Conservation (phyloP, 2,113 vertebrate species). For the Brachypodius melanocephalos region DNA sequence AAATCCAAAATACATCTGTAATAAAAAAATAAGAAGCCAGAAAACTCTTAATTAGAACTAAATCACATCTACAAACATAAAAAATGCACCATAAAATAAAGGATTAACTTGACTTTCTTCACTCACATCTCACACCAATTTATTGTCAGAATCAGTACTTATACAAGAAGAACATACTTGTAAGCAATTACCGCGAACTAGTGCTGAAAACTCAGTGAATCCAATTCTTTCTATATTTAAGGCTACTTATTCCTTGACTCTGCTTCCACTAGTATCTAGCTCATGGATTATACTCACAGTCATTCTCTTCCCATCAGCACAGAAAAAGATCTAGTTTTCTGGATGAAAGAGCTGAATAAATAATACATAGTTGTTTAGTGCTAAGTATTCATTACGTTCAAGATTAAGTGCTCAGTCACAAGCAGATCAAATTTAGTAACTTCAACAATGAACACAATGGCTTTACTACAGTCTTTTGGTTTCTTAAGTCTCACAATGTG, state of each 20-base stretch:
- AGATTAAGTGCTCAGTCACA: conserved; percentile 35
- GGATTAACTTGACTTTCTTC: neutral
- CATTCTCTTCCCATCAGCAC: neutral
- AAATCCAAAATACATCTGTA: neutral
- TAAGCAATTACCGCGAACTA: neutral
- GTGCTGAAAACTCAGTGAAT: neutral
- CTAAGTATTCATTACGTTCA: conserved; percentile 37
- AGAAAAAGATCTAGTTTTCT: conserved; percentile 46
- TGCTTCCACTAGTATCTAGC: neutral
- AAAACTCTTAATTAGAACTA: neutral
- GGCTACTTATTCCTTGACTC: neutral
- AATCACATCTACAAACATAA: neutral
- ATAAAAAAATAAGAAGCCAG: neutral
- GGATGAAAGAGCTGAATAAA: conserved; percentile 62
- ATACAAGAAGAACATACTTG: neutral
- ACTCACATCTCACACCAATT: neutral
- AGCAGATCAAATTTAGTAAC: conserved; percentile 37
- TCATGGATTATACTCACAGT: neutral
- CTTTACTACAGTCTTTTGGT: neutral
- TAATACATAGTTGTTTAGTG: conserved; percentile 28
- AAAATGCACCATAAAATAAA: neutral
- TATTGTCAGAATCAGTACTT: neutral
- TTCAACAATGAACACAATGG: conserved; percentile 8
- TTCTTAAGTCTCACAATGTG: neutral
- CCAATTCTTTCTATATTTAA: neutral